Conservation (phyloP, 1,140 invertebrate species). For the Carposina sasakii region DNA sequence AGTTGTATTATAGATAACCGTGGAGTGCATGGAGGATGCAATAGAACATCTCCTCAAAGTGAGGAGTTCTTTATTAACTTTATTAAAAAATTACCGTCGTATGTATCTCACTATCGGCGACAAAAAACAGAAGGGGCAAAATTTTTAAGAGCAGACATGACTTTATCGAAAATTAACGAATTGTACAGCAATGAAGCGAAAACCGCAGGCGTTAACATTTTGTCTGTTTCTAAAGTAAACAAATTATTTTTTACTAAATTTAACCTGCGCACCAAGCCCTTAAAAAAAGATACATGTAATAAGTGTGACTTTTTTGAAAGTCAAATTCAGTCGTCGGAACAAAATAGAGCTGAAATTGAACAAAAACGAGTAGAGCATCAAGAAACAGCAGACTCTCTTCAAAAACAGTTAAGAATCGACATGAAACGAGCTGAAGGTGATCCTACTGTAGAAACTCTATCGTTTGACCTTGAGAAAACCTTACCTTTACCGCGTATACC, state of each 20-base stretch:
- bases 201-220: not conserved
- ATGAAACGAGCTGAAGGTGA: slow-evolving; percentile 12
- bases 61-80: not conserved
- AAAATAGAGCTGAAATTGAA: slow-evolving; percentile 10
- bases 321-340: not conserved
- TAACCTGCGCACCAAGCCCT: slow-evolving; percentile 13
- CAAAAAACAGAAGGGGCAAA: not conserved
- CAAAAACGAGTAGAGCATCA: slow-evolving; percentile 4
- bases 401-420: slow-evolving; percentile 11
- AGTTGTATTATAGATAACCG: too few species aligned
- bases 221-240: not conserved
- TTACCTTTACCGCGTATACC: slow-evolving; percentile 38
- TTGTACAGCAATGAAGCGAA: not conserved
- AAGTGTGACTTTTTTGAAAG: slow-evolving; percentile 18
- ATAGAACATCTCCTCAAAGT: too few species aligned
- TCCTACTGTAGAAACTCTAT: slow-evolving; percentile 24
- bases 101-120: not conserved
- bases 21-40: too few species aligned
- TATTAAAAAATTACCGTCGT: not conserved
- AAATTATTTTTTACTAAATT: not conserved
- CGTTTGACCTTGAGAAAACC: slow-evolving; percentile 46
- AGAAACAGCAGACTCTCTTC: slow-evolving; percentile 1
- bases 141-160: not conserved
- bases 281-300: slow-evolving; percentile 23
- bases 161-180: not conserved